Percentiles rank a stretch among this genome's conserved stretches.
Conservation (phyloP, 2,797 vertebrate genomes). For the Heterohyrax brucei region DNA sequence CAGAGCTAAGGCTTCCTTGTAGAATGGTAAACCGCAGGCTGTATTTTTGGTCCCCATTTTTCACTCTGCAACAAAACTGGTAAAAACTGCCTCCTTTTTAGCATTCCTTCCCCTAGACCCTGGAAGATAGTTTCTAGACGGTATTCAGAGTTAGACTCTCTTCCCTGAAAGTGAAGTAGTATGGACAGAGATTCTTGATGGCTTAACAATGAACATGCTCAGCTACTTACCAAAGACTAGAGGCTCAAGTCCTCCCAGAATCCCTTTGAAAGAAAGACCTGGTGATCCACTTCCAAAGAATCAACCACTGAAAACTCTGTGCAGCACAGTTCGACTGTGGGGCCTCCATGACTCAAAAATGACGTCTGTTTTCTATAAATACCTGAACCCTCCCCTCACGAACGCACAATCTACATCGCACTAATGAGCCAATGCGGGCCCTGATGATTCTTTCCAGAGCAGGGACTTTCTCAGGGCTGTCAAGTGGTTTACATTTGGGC, state of each 20-base stretch:
- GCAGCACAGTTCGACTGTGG: neutral
- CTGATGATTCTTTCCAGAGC: neutral
- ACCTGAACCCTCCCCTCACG: neutral
- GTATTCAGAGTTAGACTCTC: neutral
- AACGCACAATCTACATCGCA: neutral
- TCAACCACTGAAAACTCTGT: neutral
- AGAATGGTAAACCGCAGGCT: neutral
- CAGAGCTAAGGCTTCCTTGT: constrained; percentile 24
- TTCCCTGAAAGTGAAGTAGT: constrained; percentile 54
- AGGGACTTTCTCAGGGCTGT: neutral
- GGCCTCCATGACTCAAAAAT: neutral
- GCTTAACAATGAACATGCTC: neutral
- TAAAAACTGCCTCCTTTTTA: neutral
- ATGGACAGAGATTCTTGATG: neutral
- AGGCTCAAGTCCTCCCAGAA: neutral
- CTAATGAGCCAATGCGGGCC: neutral
- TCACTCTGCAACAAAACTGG: no score
- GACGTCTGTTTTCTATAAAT: neutral
- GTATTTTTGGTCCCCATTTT: neutral
- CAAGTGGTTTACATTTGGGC: neutral
- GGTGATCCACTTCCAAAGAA: neutral
- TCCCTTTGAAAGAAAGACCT: neutral
- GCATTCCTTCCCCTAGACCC: neutral
- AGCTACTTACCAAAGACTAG: neutral
- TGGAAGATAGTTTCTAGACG: neutral